Evolutionary conservation across 2,113 vertebrate species (phyloP).

Genomic region (Cyprinodon tularosa): DNA sequence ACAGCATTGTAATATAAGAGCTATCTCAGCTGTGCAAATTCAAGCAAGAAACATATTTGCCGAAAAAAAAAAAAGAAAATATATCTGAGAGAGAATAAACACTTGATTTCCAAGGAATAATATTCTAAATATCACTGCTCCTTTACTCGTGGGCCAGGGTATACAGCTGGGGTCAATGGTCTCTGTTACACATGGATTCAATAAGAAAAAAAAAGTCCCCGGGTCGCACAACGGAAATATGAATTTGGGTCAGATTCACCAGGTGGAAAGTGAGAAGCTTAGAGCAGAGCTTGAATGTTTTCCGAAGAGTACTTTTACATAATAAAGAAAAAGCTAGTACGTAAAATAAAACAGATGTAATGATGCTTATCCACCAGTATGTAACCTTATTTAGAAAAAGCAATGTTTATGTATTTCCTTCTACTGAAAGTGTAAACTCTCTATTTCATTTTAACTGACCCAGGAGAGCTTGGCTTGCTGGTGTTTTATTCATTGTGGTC

Average conservation of each 20-base stretch:
- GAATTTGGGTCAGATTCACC: slow-evolving; percentile 79
- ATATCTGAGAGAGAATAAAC: slow-evolving; percentile 58
- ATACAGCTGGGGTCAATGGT: slow-evolving; percentile 69
- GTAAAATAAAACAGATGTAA: slow-evolving; percentile 76
- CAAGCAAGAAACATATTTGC: slow-evolving; percentile 38
- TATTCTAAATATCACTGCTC: slow-evolving; percentile 61
- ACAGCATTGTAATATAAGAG: slow-evolving; percentile 62
- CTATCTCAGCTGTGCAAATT: slow-evolving; percentile 47
- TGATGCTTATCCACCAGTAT: slow-evolving; percentile 66
- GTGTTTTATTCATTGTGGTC: slow-evolving; percentile 72
- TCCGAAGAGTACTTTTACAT: slow-evolving; percentile 73
- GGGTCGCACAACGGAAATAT: slow-evolving; percentile 62
- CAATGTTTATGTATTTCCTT: slow-evolving; percentile 73
- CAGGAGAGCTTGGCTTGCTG: slow-evolving; percentile 39
- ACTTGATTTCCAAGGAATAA: slow-evolving; percentile 56
- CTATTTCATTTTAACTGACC: slow-evolving; percentile 67
- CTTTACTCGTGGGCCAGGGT: slow-evolving; percentile 57
- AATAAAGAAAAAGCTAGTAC: slow-evolving; percentile 67
- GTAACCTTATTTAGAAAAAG: slow-evolving; percentile 69
- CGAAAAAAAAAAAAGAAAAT: slow-evolving; percentile 14
- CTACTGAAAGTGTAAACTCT: slow-evolving; percentile 63
- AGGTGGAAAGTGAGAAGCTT: slow-evolving; percentile 78
- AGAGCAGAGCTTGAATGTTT: slow-evolving; percentile 69
- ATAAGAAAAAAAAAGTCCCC: slow-evolving; percentile 66
- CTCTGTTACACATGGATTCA: slow-evolving; percentile 76